Percentiles rank a stretch among this genome's conserved stretches.
phyloP scores from a whole-genome alignment of 2,797 vertebrate species.

The Trachops cirrhosus region DNA sequence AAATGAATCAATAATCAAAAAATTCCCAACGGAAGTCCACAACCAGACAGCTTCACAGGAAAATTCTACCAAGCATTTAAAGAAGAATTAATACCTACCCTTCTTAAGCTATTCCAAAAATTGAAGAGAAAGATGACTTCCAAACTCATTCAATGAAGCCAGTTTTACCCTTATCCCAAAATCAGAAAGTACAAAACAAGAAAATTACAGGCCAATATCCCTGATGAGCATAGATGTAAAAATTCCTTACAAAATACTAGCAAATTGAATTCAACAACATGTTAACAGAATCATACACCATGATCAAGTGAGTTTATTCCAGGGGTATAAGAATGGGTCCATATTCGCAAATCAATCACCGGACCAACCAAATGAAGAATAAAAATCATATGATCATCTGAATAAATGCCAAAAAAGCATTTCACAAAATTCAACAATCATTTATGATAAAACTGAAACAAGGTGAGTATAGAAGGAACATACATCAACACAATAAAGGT shows the following conservation, averaged over 20 bases:
- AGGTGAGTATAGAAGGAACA: neutral
- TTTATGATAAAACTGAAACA: neutral
- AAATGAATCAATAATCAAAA: neutral
- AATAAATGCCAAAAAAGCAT: neutral
- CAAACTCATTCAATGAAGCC: neutral
- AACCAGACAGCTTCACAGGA: neutral
- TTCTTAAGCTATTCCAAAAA: neutral
- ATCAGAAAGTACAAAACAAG: neutral
- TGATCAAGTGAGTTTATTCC: neutral
- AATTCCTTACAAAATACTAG: neutral
- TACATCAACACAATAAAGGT: neutral
- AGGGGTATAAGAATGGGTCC: neutral
- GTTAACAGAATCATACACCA: no score
- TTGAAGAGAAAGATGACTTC: no score
- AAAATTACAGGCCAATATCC: neutral
- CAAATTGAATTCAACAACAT: neutral
- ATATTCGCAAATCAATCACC: neutral
- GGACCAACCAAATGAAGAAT: neutral
- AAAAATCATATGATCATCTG: neutral
- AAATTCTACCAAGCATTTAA: neutral
- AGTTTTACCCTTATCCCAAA: neutral
- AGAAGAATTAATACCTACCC: neutral
- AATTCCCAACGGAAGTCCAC: no score
- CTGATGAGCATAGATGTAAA: neutral
- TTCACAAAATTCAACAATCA: neutral